Evolutionary conservation across 1,140 invertebrate species (phyloP).

Genomic region (Drosophila kepulauana): DNA sequence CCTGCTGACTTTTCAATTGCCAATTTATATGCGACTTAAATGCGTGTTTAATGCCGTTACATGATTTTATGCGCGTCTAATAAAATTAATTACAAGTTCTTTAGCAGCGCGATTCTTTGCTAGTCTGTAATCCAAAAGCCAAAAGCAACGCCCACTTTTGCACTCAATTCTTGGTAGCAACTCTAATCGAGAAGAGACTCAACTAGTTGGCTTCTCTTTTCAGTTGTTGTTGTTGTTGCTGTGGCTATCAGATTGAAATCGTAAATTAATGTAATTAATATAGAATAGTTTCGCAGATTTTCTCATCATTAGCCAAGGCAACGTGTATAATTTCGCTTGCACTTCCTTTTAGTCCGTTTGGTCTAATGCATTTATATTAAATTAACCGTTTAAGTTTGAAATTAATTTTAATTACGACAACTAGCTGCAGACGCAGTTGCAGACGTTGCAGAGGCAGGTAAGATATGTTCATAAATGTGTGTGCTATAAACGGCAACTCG

Average conservation of each 20-base stretch:
- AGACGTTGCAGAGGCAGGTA: constrained; percentile 10
- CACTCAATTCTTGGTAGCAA: too few species aligned
- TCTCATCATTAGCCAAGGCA: constrained; percentile 30
- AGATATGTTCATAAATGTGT: constrained; percentile 28
- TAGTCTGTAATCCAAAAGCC: not conserved
- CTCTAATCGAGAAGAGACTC: too few species aligned
- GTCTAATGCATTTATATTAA: constrained; percentile 64
- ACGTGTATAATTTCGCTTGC: constrained; percentile 41
- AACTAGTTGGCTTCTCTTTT: too few species aligned
- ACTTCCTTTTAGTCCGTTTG: constrained; percentile 12
- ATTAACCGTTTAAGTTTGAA: constrained; percentile 61
- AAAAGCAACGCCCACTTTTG: constrained; percentile 3
- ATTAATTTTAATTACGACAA: constrained; percentile 76
- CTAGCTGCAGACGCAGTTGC: constrained; percentile 5
- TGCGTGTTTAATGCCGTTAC: not conserved
- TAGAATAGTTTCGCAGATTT: constrained; percentile 27
- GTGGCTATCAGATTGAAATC: constrained; percentile 37
- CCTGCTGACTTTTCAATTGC: not conserved
- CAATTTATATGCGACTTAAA: constrained; percentile 6
- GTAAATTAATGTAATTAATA: constrained; percentile 55
- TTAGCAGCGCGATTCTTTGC: not conserved
- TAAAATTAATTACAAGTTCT: constrained; percentile 10
- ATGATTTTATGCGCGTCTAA: not conserved
- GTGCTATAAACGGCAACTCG: constrained; percentile 30
- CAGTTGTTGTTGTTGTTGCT: not conserved